Conservation (phyloP, 2,797 vertebrate species). For the Percopsis omiscomaycus region DNA sequence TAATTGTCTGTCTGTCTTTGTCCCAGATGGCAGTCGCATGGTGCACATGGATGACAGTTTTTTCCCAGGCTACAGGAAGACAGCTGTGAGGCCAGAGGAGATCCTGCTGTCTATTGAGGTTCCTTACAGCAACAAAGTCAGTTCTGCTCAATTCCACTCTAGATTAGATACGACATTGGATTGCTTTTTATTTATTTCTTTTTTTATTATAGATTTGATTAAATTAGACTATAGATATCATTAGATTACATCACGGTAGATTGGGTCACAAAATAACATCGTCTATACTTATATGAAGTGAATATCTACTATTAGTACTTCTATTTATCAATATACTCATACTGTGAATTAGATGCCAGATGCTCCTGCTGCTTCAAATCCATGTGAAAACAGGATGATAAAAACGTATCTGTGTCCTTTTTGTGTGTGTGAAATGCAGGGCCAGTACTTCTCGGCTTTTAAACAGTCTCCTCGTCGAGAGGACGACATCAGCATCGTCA, state of each 20-base stretch:
- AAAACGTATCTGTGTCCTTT: neutral
- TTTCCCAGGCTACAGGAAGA: conserved; percentile 67
- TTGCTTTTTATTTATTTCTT: no score
- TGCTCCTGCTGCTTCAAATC: no score
- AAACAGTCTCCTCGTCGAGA: conserved; percentile 87
- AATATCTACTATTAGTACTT: no score
- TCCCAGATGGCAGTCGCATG: conserved; percentile 51
- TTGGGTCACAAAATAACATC: no score
- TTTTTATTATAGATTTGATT: no score
- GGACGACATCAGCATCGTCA: conserved; percentile 90
- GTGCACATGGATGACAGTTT: conserved; percentile 62
- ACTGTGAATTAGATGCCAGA: no score
- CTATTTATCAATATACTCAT: no score
- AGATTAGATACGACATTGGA: no score
- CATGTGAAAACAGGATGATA: neutral
- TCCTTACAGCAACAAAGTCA: conserved; percentile 61
- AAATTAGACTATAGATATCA: no score
- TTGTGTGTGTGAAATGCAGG: conserved; percentile 52
- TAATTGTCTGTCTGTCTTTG: neutral
- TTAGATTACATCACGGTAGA: no score
- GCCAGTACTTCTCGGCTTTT: conserved; percentile 87
- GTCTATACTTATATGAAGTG: no score
- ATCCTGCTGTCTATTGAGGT: conserved; percentile 58
- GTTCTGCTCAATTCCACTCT: neutral
- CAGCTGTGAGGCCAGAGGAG: conserved; percentile 44